Evolutionary conservation across 2,888 invertebrate genomes (phyloP).

Genomic region (Smittia sp.): DNA sequence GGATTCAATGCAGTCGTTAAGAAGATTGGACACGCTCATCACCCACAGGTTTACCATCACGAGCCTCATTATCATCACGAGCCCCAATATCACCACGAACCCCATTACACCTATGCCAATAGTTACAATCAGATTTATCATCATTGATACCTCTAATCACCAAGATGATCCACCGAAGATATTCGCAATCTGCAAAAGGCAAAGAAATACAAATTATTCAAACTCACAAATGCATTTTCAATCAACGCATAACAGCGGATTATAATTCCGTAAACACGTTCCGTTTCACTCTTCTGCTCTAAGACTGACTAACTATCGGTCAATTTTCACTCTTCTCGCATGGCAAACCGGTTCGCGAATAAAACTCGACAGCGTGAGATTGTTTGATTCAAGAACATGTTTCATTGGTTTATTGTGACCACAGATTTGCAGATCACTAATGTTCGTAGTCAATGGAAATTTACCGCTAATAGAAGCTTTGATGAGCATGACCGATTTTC

Average conservation of each 20-base stretch:
- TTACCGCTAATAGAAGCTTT: background rate
- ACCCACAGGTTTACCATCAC: conserved; percentile 41
- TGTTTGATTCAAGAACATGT: background rate
- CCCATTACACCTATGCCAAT: background rate
- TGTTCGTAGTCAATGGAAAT: background rate
- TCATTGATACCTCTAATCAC: too few relatives aligned
- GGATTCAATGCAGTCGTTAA: conserved; percentile 56
- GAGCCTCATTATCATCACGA: background rate
- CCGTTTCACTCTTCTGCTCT: too few relatives aligned
- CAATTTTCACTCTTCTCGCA: too few relatives aligned
- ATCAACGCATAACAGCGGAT: too few relatives aligned
- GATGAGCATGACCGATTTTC: conserved; percentile 52
- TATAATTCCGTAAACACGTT: too few relatives aligned
- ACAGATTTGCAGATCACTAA: background rate
- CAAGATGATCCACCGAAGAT: too few relatives aligned
- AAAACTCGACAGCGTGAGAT: background rate
- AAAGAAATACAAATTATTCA: too few relatives aligned
- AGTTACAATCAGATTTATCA: background rate
- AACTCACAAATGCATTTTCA: too few relatives aligned
- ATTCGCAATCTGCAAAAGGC: too few relatives aligned
- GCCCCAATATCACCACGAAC: background rate
- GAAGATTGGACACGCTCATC: conserved; percentile 52
- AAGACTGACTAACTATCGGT: too few relatives aligned
- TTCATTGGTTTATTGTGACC: background rate
- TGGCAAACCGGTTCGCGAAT: background rate